These are phyloP conservation scores for Amiota mariae DNA, from an alignment of 2,888 invertebrate species.

Conservation along the genomic window DNA sequence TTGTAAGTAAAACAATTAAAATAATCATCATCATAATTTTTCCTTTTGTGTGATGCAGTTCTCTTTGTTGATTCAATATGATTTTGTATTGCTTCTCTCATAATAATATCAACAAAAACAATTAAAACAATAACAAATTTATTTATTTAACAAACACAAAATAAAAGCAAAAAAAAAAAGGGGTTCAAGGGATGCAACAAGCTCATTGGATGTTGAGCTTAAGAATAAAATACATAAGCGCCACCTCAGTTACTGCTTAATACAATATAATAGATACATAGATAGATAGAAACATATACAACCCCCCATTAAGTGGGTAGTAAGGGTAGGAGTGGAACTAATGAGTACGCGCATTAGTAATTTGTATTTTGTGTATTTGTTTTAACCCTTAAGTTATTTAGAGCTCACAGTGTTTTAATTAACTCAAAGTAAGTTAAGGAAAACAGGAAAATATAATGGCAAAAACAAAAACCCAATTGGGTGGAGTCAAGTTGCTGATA, in stretches of 20 bases:
- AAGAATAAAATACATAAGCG: background rate
- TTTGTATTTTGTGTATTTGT: slow-evolving; percentile 3
- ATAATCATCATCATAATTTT: background rate
- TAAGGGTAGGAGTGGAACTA: background rate
- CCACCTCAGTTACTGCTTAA: slow-evolving; percentile 15
- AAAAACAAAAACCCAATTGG: background rate
- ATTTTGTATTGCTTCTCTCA: slow-evolving; percentile 36
- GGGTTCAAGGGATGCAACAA: background rate
- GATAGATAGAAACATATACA: no score
- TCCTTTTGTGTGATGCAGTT: background rate
- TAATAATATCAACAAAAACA: slow-evolving; percentile 45
- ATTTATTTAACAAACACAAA: slow-evolving; percentile 26
- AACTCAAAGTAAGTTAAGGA: slow-evolving; percentile 54
- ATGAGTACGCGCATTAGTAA: background rate
- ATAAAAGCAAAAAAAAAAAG: slow-evolving; percentile 2
- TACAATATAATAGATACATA: no score
- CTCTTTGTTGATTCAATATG: slow-evolving; percentile 42
- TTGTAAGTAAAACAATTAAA: slow-evolving; percentile 27
- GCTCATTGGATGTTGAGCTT: background rate
- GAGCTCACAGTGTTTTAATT: slow-evolving; percentile 60
- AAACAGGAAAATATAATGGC: background rate
- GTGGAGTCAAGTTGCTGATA: slow-evolving; percentile 4
- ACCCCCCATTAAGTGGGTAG: background rate
- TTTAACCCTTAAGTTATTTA: slow-evolving; percentile 64
- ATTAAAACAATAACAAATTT: slow-evolving; percentile 50